Evolutionary conservation across 2,113 vertebrate species (phyloP), one percentile per base, ranked within the genome.

Genomic region (Clarias batrachus): DNA sequence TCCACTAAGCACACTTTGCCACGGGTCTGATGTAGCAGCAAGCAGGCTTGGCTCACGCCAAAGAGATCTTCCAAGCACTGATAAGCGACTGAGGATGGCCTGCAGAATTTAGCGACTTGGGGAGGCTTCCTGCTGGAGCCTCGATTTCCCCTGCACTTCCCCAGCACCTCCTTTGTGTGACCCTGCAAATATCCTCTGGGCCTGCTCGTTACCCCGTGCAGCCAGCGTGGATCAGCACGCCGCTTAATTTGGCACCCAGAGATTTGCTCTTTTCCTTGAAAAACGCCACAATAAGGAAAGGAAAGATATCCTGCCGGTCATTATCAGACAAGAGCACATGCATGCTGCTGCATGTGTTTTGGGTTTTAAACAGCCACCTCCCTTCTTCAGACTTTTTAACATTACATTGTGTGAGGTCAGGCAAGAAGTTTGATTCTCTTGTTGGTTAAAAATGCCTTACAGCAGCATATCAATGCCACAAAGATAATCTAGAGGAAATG

Each of bases 161-260:
- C 86, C 88, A 91, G 90, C 90, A 93, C 91, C 91, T 94, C 91
- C 93, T 94, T 93, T 90, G 94, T 93, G 93, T 93, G 92, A 94
- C 92, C 95, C 94, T 91, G 92, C 92, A 95, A 94, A 95, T 94
- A 94, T 94, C 95, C 94, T 93, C 93, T 93, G 93, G 94, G 93
- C 93, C 91, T 93, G 92, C 94, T 94, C 94, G 95, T 95, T 94
- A 96, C 91, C 90, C 91, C 83, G 81, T 79, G 83, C 89, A 92
- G 90, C 92, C 91, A 91, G 90, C 89, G 89, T 92, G 92, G 89
- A 91, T 90, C 93, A 91, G 89, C 92, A 93, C 93, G 91, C 91
- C 86, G 91, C 92, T 93, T 94, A 93, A 95, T 95, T 95, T 94
- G 91, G 91, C 92, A 92, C 91, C 86, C 87, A 90, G 91, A 91